Conservation (phyloP, 2,113 vertebrate genomes). For the Anolis sagrei region DNA sequence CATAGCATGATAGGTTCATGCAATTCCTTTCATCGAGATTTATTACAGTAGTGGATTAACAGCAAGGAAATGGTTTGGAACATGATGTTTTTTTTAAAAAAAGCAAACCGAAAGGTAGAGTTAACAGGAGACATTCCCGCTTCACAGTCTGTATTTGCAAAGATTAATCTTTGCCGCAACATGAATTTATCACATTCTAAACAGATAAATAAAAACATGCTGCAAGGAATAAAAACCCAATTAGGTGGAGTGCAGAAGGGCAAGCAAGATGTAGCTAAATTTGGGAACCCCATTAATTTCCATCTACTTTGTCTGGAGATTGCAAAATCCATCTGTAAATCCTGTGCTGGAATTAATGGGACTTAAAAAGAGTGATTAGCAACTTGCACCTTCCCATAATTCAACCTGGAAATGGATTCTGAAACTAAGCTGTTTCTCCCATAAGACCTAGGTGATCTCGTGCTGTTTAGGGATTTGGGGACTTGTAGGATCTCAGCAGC, state of each 20-base stretch:
- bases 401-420: not conserved
- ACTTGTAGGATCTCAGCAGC: too few species aligned
- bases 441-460: not conserved
- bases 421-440: not conserved
- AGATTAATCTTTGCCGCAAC: not conserved
- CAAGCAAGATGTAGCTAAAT: not conserved
- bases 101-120: not conserved
- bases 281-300: not conserved
- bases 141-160: not conserved
- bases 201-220: constrained; percentile 28
- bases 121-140: not conserved
- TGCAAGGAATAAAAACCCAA: not conserved
- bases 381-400: not conserved
- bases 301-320: not conserved
- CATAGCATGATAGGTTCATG: not conserved
- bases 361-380: not conserved
- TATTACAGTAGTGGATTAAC: constrained; percentile 13
- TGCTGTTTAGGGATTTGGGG: not conserved
- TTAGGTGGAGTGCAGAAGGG: not conserved
- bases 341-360: not conserved
- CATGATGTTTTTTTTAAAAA: not conserved
- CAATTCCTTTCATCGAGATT: constrained; percentile 1
- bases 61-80: constrained; percentile 14
- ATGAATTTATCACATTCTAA: constrained; percentile 9
- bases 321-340: not conserved